These are phyloP conservation scores for Argyrosomus japonicus DNA, from an alignment of 2,113 vertebrate genomes.

Conservation along the genomic window DNA sequence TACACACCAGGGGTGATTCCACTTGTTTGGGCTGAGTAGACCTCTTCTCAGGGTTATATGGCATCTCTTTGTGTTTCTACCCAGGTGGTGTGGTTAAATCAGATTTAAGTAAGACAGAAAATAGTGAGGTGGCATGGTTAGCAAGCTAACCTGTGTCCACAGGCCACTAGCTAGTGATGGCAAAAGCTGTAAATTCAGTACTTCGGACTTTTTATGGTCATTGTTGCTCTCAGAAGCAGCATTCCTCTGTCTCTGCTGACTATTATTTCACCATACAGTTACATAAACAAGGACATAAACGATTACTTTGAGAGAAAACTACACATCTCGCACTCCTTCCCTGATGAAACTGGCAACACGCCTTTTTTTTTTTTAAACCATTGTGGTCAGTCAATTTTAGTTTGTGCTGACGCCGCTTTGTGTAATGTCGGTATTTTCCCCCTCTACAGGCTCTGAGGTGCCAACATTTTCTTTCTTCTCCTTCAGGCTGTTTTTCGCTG, in stretches of 20 bases:
- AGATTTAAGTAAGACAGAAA: no score
- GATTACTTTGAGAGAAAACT: neutral
- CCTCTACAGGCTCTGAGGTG: neutral
- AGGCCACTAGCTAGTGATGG: neutral
- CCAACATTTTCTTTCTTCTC: conserved; percentile 14
- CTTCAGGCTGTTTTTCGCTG: conserved; percentile 16
- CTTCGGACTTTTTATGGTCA: neutral
- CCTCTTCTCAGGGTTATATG: no score
- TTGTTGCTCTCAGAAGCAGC: neutral
- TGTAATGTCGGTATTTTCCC: neutral
- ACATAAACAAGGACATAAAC: neutral
- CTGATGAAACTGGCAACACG: neutral
- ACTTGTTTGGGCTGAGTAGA: no score
- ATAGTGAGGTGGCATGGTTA: neutral
- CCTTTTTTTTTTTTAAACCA: neutral
- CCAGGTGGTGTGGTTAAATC: no score
- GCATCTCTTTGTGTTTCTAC: no score
- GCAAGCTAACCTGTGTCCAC: neutral
- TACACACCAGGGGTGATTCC: no score
- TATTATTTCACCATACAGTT: neutral
- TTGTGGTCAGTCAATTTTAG: conserved; percentile 17
- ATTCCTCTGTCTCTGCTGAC: no score
- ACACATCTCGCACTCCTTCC: neutral
- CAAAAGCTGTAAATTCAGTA: neutral
- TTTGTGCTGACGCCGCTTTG: conserved; percentile 30